Conservation (phyloP, 2,888 invertebrate species). For the Frankliniella fusca region DNA sequence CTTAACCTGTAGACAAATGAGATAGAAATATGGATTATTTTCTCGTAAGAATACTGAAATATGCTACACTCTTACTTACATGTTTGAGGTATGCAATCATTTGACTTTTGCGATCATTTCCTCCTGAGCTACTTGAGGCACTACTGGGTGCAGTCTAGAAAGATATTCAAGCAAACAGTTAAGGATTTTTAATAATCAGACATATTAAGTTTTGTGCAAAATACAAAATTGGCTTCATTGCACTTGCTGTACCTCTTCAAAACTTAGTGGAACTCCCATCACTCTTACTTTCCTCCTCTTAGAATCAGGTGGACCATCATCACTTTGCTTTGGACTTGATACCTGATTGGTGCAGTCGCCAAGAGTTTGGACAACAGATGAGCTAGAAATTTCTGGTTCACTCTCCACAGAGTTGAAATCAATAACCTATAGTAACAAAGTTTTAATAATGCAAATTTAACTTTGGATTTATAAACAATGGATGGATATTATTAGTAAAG, state of each 20-base stretch:
- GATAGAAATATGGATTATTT: neutral
- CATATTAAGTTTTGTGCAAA: neutral
- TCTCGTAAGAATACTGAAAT: neutral
- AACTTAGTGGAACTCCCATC: neutral
- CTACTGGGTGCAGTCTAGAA: neutral
- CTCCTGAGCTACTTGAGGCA: neutral
- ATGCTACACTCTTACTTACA: neutral
- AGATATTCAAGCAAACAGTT: neutral
- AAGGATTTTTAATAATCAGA: neutral
- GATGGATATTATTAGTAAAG: neutral
- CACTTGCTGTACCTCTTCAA: neutral
- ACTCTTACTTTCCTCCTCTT: neutral
- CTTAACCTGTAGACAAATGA: neutral
- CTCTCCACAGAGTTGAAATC: slow-evolving; percentile 1
- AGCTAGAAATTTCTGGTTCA: neutral
- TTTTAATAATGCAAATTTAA: no score
- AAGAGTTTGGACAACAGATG: neutral
- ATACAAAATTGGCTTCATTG: neutral
- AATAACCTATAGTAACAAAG: neutral
- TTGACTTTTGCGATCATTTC: neutral
- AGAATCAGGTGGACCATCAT: neutral
- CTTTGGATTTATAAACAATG: no score
- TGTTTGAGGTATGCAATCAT: neutral
- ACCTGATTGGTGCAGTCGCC: neutral
- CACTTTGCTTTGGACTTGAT: neutral